Evolutionary conservation across 1,140 invertebrate species (phyloP), one percentile per base, ranked within the genome.

Genomic region (Cherax quadricarinatus): DNA sequence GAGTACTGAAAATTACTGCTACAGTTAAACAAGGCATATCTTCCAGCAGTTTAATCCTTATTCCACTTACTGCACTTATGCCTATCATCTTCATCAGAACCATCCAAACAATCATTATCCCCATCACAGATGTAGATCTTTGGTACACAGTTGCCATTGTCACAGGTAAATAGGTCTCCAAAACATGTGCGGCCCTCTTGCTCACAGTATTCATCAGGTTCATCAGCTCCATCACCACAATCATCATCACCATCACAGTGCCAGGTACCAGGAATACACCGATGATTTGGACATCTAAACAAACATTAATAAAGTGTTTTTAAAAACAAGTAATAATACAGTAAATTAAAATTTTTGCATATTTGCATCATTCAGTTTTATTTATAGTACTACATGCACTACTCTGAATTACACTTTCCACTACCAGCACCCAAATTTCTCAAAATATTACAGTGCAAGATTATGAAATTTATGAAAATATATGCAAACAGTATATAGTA

Each of bases 101-200:
- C 97, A 94, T 99, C 99, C 93, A 98, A 95, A 95, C 99, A 99
- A 95, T 99, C 98, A 94, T 98, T 98, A 94, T 98, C 98, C 0
- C 98, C 98, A 95, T 99, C 99, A 94, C 99, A 99, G n/a, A 99
- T 98, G 95, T 99, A 99, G 92, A 98, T 98, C 91, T 98, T 96
- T 0, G 98, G 98, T 93, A 99, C 98, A 95, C 99, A 99, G 94
- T 94, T 94, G 9, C 98, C 98, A 95, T 99, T 99, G 94, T 98
- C 98, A 94, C 99, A 99, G 0, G 98, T 99, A 94, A 99, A 99
- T 0, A 99, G 95, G 95, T 99, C 98, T 0, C 98, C 98, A 94
- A 98, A 99, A 94, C 99, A 99, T 1, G 98, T 99, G 93, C 98
- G 96, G n/a, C 98, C 98, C 95, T 98, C 98, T 21, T 97, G 98